Percentiles rank a stretch among this genome's conserved stretches.
These are phyloP conservation scores for Trichoplusia ni DNA, from an alignment of 1,140 invertebrate species.

Conservation along the genomic window DNA sequence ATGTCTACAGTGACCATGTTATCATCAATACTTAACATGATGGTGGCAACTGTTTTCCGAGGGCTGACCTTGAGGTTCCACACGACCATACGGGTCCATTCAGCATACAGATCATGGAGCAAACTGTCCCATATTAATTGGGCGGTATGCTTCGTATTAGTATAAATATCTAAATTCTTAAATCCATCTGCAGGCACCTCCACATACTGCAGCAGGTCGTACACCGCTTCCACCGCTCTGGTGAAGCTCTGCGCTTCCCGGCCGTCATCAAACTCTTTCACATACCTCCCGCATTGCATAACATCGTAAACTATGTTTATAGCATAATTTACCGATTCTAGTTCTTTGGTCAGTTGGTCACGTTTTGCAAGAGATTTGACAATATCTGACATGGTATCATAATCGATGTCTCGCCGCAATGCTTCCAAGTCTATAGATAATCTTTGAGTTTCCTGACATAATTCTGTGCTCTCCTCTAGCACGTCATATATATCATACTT, in stretches of 20 bases:
- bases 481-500: constrained; percentile 81
- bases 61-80: constrained; percentile 44
- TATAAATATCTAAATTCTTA: constrained; percentile 78
- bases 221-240: constrained; percentile 78
- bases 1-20: constrained; percentile 65
- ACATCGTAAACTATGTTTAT: constrained; percentile 80
- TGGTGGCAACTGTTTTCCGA: constrained; percentile 56
- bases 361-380: constrained; percentile 82
- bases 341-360: constrained; percentile 77
- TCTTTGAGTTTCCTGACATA: constrained; percentile 76
- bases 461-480: constrained; percentile 77
- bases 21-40: constrained; percentile 65
- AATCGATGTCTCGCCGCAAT: constrained; percentile 81
- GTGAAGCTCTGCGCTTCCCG: constrained; percentile 70
- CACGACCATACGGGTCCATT: constrained; percentile 79
- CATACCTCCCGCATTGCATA: constrained; percentile 77
- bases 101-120: constrained; percentile 65
- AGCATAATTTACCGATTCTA: constrained; percentile 80
- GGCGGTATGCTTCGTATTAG: constrained; percentile 68
- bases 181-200: constrained; percentile 77
- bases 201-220: constrained; percentile 76
- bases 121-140: constrained; percentile 71
- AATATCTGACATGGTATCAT: constrained; percentile 83
- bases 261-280: constrained; percentile 78
- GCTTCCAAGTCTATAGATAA: constrained; percentile 77